Conservation (phyloP, 2,797 vertebrate species). For the Synanceia verrucosa region DNA sequence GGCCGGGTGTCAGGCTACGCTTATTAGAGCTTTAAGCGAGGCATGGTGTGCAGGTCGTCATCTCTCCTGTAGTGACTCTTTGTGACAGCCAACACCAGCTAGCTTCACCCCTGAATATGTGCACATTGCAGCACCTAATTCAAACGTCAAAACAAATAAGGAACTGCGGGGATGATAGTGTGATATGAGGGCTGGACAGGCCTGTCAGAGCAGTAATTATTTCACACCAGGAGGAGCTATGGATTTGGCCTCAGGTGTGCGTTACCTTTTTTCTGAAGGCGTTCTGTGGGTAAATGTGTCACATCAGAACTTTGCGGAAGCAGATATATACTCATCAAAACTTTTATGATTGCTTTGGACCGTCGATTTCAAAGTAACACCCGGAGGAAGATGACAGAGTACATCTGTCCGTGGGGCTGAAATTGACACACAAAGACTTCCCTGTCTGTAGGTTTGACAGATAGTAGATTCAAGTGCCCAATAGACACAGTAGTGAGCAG, state of each 20-base stretch:
- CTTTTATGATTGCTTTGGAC: slow-evolving; percentile 64
- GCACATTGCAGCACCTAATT: slow-evolving; percentile 55
- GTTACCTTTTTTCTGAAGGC: slow-evolving; percentile 37
- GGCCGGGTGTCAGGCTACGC: slow-evolving; percentile 21
- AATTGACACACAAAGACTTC: slow-evolving; percentile 34
- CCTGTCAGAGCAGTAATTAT: slow-evolving; percentile 71
- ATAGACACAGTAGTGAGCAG: slow-evolving; percentile 16
- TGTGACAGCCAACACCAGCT: slow-evolving; percentile 61
- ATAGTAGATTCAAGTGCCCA: slow-evolving; percentile 18
- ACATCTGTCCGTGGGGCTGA: slow-evolving; percentile 49
- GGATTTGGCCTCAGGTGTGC: slow-evolving; percentile 67
- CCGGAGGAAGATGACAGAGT: slow-evolving; percentile 27
- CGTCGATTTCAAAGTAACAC: slow-evolving; percentile 41
- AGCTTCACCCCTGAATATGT: slow-evolving; percentile 51
- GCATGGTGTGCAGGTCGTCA: slow-evolving; percentile 53
- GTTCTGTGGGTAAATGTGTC: slow-evolving; percentile 53
- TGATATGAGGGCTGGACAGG: slow-evolving; percentile 45
- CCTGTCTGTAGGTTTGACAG: slow-evolving; percentile 16
- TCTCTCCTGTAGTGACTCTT: slow-evolving; percentile 46
- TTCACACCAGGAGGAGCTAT: slow-evolving; percentile 63
- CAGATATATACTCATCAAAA: slow-evolving; percentile 61
- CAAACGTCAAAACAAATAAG: slow-evolving; percentile 65
- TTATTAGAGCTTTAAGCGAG: slow-evolving; percentile 63
- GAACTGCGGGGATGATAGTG: slow-evolving; percentile 45
- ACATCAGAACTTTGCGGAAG: slow-evolving; percentile 45